phyloP scores from a whole-genome alignment of 1,140 invertebrate species.

The Penaeus japonicus region DNA sequence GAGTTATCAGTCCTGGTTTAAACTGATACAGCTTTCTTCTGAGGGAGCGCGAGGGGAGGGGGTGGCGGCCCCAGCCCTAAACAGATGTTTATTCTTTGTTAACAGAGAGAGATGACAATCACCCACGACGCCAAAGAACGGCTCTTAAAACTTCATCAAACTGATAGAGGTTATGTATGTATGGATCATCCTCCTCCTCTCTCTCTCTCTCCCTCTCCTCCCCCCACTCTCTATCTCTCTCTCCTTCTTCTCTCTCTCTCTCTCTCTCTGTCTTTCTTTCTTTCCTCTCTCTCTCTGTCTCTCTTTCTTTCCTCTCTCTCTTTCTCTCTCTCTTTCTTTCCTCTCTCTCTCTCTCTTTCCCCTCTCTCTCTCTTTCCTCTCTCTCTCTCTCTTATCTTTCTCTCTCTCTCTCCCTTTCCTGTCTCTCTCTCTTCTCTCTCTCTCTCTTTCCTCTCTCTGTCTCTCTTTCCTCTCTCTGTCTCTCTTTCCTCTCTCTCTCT shows the following conservation, averaged over 20 bases:
- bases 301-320: not conserved
- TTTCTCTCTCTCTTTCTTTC: no score
- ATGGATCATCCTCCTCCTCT: no score
- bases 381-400: not conserved
- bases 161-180: no score
- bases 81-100: not conserved
- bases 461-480: no score
- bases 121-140: no score
- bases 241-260: no score
- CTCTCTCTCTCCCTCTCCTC: no score
- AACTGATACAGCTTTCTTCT: constrained; percentile 47
- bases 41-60: not conserved
- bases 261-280: not conserved
- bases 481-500: not conserved
- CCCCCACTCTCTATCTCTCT: no score
- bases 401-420: no score
- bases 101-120: no score
- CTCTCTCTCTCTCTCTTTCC: not conserved
- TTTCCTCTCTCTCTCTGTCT: not conserved
- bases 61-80: not conserved
- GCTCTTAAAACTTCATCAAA: no score
- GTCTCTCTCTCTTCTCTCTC: not conserved
- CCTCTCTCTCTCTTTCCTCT: not conserved
- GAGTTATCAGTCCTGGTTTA: constrained; percentile 52
- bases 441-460: not conserved